Evolutionary conservation across 2,113 vertebrate species (phyloP).

Genomic region (Nibea albiflora): DNA sequence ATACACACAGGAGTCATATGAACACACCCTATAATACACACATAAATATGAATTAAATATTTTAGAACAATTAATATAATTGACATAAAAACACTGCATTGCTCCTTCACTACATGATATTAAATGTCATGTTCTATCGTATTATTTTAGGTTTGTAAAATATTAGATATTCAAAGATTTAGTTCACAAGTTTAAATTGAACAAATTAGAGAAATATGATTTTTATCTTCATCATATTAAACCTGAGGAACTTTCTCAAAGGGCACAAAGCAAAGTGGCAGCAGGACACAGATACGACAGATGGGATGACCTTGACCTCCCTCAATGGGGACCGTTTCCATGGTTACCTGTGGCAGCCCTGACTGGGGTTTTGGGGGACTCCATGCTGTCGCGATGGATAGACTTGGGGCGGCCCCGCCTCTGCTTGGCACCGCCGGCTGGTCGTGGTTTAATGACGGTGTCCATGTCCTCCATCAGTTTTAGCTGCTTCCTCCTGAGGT

Average conservation of each 20-base stretch:
- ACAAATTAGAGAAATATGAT: background rate
- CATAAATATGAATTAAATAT: background rate
- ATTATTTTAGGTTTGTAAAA: background rate
- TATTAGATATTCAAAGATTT: background rate
- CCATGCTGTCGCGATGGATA: slow-evolving; percentile 91
- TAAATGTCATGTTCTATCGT: background rate
- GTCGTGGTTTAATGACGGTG: slow-evolving; percentile 90
- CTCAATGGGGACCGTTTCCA: background rate
- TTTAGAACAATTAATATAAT: background rate
- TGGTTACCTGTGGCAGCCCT: slow-evolving; percentile 93
- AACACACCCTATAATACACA: background rate
- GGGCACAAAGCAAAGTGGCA: slow-evolving; percentile 77
- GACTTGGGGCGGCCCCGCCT: slow-evolving; percentile 95
- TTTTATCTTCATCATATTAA: background rate
- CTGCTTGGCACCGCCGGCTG: slow-evolving; percentile 83
- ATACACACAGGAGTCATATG: background rate
- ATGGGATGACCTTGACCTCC: slow-evolving; percentile 21
- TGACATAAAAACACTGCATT: slow-evolving; percentile 13
- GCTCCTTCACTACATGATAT: slow-evolving; percentile 2
- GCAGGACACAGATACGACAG: slow-evolving; percentile 77
- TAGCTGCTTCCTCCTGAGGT: slow-evolving; percentile 95
- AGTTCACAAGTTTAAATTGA: background rate
- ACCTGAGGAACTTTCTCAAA: slow-evolving; percentile 26
- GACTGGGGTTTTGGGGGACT: slow-evolving; percentile 92
- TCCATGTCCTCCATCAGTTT: slow-evolving; percentile 99